phyloP scores from a whole-genome alignment of 2,113 vertebrate species.

The Sapayoa aenigma region DNA sequence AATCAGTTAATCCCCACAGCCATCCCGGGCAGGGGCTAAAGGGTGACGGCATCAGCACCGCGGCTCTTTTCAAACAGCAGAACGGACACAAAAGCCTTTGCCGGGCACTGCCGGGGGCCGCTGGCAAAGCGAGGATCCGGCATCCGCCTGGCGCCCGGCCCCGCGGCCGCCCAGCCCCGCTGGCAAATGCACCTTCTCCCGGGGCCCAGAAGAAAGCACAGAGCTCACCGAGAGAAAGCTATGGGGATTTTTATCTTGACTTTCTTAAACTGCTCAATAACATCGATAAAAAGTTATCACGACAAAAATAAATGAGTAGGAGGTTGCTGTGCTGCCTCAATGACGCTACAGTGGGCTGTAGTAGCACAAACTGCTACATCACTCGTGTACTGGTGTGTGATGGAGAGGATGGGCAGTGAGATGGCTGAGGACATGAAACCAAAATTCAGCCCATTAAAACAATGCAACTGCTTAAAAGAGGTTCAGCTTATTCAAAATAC shows the following conservation, averaged over 20 bases:
- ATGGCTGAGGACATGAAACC: background rate
- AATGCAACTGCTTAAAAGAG: background rate
- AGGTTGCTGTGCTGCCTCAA: background rate
- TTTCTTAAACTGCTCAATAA: background rate
- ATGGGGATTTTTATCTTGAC: background rate
- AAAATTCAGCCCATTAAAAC: background rate
- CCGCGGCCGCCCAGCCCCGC: background rate
- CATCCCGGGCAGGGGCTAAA: background rate
- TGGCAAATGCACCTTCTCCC: background rate
- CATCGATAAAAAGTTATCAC: background rate
- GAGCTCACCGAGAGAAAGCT: background rate
- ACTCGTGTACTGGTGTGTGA: rapidly evolving
- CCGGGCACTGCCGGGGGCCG: background rate
- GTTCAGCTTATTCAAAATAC: background rate
- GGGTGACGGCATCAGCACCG: background rate
- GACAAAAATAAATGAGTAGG: background rate
- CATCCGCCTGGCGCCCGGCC: conserved; percentile 6
- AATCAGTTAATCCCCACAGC: background rate
- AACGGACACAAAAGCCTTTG: background rate
- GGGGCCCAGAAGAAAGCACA: background rate
- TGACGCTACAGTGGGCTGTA: rapidly evolving
- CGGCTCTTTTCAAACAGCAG: background rate
- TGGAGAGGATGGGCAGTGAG: background rate
- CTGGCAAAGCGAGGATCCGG: conserved; percentile 24
- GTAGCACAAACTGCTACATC: background rate